phyloP scores from a whole-genome alignment of 2,797 vertebrate genomes.

The Hoplostethus atlanticus region DNA sequence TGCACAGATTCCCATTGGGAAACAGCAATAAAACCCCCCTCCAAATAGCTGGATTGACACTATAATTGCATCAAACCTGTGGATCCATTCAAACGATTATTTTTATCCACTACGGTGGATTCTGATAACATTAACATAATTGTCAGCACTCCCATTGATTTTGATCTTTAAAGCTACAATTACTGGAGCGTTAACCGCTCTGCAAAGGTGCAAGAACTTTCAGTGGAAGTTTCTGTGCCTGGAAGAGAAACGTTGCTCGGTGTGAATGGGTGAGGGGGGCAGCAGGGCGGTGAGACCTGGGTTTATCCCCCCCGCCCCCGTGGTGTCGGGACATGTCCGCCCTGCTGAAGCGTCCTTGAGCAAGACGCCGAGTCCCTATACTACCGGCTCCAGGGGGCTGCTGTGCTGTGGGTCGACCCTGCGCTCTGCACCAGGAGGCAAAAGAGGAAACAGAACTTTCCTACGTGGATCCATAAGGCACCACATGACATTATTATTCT shows the following conservation, averaged over 20 bases:
- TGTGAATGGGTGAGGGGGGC: too few relatives aligned
- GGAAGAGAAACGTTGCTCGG: slow-evolving; percentile 20
- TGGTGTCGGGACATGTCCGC: too few relatives aligned
- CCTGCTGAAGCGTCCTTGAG: too few relatives aligned
- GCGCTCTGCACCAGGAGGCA: too few relatives aligned
- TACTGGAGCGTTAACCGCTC: slow-evolving; percentile 3
- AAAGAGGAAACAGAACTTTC: not conserved
- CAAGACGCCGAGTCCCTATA: too few relatives aligned
- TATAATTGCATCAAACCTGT: slow-evolving; percentile 43
- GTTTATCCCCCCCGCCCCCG: too few relatives aligned
- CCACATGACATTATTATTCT: slow-evolving; percentile 1
- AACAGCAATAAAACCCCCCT: slow-evolving; percentile 24
- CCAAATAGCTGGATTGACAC: slow-evolving; percentile 52
- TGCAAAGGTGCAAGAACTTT: not conserved
- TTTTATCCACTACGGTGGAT: not conserved
- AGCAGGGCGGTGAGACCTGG: too few relatives aligned
- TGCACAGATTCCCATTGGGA: slow-evolving; percentile 34
- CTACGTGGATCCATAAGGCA: slow-evolving; percentile 1
- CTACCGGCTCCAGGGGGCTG: too few relatives aligned
- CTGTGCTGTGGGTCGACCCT: too few relatives aligned
- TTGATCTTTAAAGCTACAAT: not conserved
- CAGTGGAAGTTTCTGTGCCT: not conserved
- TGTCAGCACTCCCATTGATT: slow-evolving; percentile 29
- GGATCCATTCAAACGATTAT: slow-evolving; percentile 14
- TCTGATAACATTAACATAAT: slow-evolving; percentile 26